phyloP scores from a whole-genome alignment of 2,113 vertebrate species.

The Pterocles gutturalis region DNA sequence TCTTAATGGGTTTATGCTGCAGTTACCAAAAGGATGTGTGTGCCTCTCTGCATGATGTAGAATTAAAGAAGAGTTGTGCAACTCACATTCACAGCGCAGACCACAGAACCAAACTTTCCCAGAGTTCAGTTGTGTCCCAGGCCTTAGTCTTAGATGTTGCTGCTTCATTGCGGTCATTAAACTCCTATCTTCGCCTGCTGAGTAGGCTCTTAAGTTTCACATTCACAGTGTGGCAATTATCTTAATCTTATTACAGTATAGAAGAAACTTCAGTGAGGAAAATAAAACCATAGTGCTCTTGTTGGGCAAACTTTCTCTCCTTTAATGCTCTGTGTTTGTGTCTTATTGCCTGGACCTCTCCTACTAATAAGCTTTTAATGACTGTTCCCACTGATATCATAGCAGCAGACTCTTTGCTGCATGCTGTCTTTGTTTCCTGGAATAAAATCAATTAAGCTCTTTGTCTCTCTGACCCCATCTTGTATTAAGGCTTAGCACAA shows the following conservation, averaged over 20 bases:
- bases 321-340: background rate
- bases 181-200: background rate
- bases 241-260: background rate
- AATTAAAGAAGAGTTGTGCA: background rate
- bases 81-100: no score
- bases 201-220: background rate
- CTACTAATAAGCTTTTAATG: slow-evolving; percentile 70
- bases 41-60: background rate
- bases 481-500: background rate
- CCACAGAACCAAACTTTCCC: background rate
- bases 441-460: slow-evolving; percentile 62
- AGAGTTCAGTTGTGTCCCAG: background rate
- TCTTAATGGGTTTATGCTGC: background rate
- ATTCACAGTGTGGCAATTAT: background rate
- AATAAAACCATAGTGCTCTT: background rate
- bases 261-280: background rate
- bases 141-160: background rate
- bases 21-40: background rate
- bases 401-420: background rate
- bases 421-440: slow-evolving; percentile 28
- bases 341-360: slow-evolving; percentile 6
- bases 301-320: background rate
- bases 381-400: background rate
- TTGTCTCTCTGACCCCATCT: slow-evolving; percentile 33
- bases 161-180: background rate